Base-by-base conservation (phyloP, 2,113 vertebrate genomes). In the Orientallactaga bullata region DNA sequence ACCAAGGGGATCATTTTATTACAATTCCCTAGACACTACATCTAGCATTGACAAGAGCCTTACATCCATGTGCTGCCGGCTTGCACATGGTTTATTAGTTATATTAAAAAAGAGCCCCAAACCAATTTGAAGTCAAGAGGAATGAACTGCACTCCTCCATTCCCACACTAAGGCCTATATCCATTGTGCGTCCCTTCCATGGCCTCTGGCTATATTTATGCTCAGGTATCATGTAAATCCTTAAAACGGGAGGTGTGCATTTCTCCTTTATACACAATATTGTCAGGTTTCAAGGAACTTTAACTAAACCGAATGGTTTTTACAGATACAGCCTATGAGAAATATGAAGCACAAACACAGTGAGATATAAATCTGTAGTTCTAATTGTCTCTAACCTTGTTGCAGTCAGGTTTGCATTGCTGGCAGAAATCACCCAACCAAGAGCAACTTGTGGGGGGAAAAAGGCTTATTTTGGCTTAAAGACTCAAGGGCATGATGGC, bases 1-100 rank as follows among this genome's bases (percentile, higher is more conserved):
- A 89, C 8, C 30, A 88, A 89, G 93, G 60, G 32, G 42, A 91
- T 85, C 69, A 79, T 79, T 77, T 88, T 73, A 88, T 78, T 81
- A 68, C 42, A 61, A 63, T 82, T 89, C 71, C 68, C 71, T 89
- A 86, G 78, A 72, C 66, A 65, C 42, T 91, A 28, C 30, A 95
- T 61, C 92, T 72, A 96, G 37, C 26, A 47, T 90, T 63, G 35
- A 55, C 26, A 82, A 91, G 84, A 3, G 35, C 85, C 80, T 90
- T 7, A 84, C 5, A 68, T 60, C 88, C 63, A 32, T 76, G n/a
- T 30, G 47, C 73, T 77, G 28, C 26, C 76, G 81, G 37, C 60
- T 90, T 18, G 24, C 35, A 37, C 26, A 47, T 81, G 68, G 61
- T 79, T 92, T 89, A n/a, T 6, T 91, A 74, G 32, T 78, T 85